Evolutionary conservation across 1,140 invertebrate genomes (phyloP).

Genomic region (Drosophila pruinosa): DNA sequence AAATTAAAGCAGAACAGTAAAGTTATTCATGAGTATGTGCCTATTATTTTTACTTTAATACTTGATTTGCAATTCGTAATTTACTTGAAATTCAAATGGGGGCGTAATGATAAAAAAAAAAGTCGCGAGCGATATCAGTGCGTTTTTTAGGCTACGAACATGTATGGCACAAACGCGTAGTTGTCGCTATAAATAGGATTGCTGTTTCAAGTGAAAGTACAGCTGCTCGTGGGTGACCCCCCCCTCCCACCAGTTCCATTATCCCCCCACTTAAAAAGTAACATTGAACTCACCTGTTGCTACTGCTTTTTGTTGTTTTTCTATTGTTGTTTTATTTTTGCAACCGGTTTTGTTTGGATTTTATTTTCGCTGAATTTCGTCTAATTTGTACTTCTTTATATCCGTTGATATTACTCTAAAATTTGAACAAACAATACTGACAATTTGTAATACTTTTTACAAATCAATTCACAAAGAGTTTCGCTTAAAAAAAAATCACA

Average conservation of each 20-base stretch:
- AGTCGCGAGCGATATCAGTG: constrained; percentile 10
- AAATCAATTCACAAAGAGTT: neutral
- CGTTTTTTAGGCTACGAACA: neutral
- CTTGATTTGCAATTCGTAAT: neutral
- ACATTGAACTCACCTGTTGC: constrained; percentile 42
- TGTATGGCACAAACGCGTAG: neutral
- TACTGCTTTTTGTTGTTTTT: constrained; percentile 6
- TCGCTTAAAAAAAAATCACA: neutral
- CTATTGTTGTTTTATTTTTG: neutral
- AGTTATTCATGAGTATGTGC: neutral
- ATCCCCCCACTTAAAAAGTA: neutral
- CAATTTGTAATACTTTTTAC: constrained; percentile 15
- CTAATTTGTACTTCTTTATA: constrained; percentile 11
- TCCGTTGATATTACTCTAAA: neutral
- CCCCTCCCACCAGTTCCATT: neutral
- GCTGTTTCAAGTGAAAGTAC: constrained; percentile 24
- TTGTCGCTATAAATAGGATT: constrained; percentile 18
- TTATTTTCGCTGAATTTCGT: constrained; percentile 6
- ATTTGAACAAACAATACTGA: constrained; percentile 14
- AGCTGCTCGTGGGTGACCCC: constrained; percentile 15
- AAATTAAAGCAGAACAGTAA: neutral
- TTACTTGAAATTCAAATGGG: neutral
- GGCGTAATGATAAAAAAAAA: neutral
- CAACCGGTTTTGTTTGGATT: constrained; percentile 1
- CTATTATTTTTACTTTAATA: neutral